A percentile compares a stretch with the other conserved stretches of the same genome.
These are phyloP conservation scores for Lepidochitona cinerea DNA, from an alignment of 2,888 invertebrate genomes.

Conservation along the genomic window DNA sequence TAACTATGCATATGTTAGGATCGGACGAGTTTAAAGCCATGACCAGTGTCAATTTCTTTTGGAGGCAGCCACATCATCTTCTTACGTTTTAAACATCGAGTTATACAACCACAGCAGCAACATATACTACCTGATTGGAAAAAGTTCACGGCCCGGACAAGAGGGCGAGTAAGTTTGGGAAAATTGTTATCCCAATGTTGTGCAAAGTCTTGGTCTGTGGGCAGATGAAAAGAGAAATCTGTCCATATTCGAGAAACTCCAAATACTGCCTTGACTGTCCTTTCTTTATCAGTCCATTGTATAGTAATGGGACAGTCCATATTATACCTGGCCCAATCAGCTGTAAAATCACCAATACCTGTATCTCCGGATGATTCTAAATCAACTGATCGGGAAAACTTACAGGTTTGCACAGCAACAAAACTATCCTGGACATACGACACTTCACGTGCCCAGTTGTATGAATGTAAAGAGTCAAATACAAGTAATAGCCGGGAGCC, in stretches of 20 bases:
- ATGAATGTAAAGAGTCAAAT: slow-evolving; percentile 62
- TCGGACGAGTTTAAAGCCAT: slow-evolving; percentile 66
- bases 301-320: slow-evolving; percentile 44
- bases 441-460: slow-evolving; percentile 60
- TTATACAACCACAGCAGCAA: slow-evolving; percentile 57
- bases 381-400: slow-evolving; percentile 36
- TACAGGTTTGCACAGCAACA: slow-evolving; percentile 66
- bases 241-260: slow-evolving; percentile 64
- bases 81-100: slow-evolving; percentile 56
- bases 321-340: slow-evolving; percentile 64
- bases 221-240: slow-evolving; percentile 65
- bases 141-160: slow-evolving; percentile 58
- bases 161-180: slow-evolving; percentile 55
- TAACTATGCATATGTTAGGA: slow-evolving; percentile 32
- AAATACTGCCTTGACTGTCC: slow-evolving; percentile 52
- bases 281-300: slow-evolving; percentile 51
- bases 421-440: slow-evolving; percentile 38
- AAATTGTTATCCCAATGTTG: slow-evolving; percentile 66
- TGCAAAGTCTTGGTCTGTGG: slow-evolving; percentile 61
- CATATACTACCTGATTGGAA: slow-evolving; percentile 49
- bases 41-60: slow-evolving; percentile 64
- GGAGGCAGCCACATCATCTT: slow-evolving; percentile 66
- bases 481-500: slow-evolving; percentile 65
- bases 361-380: slow-evolving; percentile 41
- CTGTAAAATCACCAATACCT: slow-evolving; percentile 62